phyloP scores from a whole-genome alignment of 53 echinoderm and acorn worm genomes.

The Crossaster papposus region DNA sequence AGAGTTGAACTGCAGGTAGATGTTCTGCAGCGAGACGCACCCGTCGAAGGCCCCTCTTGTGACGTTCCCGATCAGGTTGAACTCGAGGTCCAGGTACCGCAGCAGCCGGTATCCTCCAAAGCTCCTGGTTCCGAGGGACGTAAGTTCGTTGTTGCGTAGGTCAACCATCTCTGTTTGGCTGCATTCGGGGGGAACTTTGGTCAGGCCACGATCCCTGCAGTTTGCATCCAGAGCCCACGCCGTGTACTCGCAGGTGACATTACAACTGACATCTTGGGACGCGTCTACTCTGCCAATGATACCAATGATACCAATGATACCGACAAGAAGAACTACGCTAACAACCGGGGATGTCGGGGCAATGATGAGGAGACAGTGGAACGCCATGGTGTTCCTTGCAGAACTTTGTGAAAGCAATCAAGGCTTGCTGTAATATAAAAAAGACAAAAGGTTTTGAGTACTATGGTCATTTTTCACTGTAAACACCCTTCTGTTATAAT shows the following conservation, averaged over 20 bases:
- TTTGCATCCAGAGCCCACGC: conserved; percentile 63
- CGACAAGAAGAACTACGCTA: not conserved
- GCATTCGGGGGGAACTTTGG: conserved; percentile 38
- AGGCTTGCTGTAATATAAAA: not conserved
- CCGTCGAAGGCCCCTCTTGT: conserved; percentile 35
- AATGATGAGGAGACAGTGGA: not conserved
- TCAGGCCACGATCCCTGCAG: conserved; percentile 57
- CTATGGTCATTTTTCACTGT: not conserved
- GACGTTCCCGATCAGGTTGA: conserved; percentile 48
- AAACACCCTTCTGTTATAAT: too few species aligned
- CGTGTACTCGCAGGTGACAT: conserved; percentile 63
- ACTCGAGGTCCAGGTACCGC: conserved; percentile 47
- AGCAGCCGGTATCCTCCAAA: conserved; percentile 42
- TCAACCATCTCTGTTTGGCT: conserved; percentile 44
- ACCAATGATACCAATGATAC: not conserved
- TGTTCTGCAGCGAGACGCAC: conserved; percentile 30
- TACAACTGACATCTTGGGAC: conserved; percentile 7
- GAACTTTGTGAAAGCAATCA: not conserved
- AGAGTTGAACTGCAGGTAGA: conserved; percentile 52
- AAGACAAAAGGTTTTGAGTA: not conserved
- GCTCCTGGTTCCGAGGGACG: not conserved
- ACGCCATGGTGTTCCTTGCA: not conserved
- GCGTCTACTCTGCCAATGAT: not conserved
- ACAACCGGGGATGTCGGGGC: not conserved
- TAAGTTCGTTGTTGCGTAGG: conserved; percentile 59